Base-by-base conservation (phyloP, 2,888 invertebrate species). In the Lutraria lutraria region DNA sequence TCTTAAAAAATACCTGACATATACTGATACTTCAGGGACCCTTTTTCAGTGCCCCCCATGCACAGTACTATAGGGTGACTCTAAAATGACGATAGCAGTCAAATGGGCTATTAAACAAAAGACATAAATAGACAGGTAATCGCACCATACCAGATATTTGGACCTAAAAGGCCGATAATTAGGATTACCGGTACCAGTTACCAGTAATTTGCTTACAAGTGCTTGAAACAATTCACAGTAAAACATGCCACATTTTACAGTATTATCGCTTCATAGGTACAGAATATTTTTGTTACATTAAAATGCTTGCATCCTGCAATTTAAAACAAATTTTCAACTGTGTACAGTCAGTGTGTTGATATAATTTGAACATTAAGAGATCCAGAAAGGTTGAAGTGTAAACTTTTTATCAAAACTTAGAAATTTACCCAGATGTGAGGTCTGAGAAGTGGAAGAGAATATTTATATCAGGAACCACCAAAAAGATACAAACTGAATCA, bases 401-500 rank as follows among this genome's bases (percentile, higher is more conserved):
- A 31, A 76, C 13, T 31, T 76, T 34, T 68, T 76, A 76, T 16
- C 15, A 10, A 34, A 31, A 25, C 12, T 21, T 25, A 76, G 34
- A 15, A 76, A 76, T 76, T 19, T 76, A 76, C 76, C n/a, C 76
- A 76, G 76, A 76, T 31, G 76, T 76, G 76, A 25, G 76, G 76
- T 76, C 76, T 76, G 31, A 25, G 31, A 76, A 34, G 15, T 76
- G 8, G 3, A 31, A 31, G 31, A 76, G 34, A 76, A 31, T 31
- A 76, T 76, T 31, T 25, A 76, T 76, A 34, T 15, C 29, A 31
- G 2, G 31, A 34, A 31, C 29, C 13, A 25, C 19, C 29, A 15
- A 76, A 15, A 76, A 76, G 76, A 76, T 76, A 76, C 25, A 76
- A 34, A 16, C 16, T 16, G 31, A 76, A 76, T 25, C 16, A 56